phyloP scores from a whole-genome alignment of 2,797 vertebrate species.

The Saxicola maurus region DNA sequence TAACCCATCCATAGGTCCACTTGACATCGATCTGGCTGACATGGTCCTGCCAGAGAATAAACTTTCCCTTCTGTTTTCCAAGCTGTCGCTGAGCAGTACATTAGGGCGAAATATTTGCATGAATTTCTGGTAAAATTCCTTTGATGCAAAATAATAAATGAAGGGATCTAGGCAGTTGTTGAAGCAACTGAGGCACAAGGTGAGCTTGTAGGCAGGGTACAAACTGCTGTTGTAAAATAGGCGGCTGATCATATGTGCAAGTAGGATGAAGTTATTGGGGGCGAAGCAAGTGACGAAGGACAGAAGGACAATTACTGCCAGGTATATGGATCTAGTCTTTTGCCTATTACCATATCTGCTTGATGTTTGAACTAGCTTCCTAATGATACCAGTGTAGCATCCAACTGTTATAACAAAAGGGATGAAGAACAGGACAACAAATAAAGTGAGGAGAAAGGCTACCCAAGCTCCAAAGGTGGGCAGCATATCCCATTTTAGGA shows the following conservation, averaged over 20 bases:
- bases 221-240: slow-evolving; percentile 71
- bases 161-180: slow-evolving; percentile 94
- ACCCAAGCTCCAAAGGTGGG: slow-evolving; percentile 77
- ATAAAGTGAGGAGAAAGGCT: slow-evolving; percentile 78
- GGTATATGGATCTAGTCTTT: slow-evolving; percentile 76
- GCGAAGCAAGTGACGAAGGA: slow-evolving; percentile 87
- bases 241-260: slow-evolving; percentile 78
- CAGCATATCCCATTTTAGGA: slow-evolving; percentile 84
- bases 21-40: slow-evolving; percentile 50
- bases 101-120: slow-evolving; percentile 64
- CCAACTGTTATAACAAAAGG: slow-evolving; percentile 84
- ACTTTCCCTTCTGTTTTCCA: slow-evolving; percentile 68
- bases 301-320: slow-evolving; percentile 80
- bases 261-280: slow-evolving; percentile 86
- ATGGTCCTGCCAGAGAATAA: slow-evolving; percentile 68
- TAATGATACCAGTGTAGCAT: slow-evolving; percentile 85
- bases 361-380: slow-evolving; percentile 68
- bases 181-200: slow-evolving; percentile 86
- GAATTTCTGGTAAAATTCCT: slow-evolving; percentile 85
- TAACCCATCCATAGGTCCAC: slow-evolving; percentile 25
- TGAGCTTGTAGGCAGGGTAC: slow-evolving; percentile 87
- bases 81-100: slow-evolving; percentile 17
- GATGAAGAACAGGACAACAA: slow-evolving; percentile 81
- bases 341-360: slow-evolving; percentile 56
- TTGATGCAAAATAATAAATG: slow-evolving; percentile 93